Conservation (phyloP, 53 echinoderm and acorn worm genomes). For the Paracentrotus lividus region DNA sequence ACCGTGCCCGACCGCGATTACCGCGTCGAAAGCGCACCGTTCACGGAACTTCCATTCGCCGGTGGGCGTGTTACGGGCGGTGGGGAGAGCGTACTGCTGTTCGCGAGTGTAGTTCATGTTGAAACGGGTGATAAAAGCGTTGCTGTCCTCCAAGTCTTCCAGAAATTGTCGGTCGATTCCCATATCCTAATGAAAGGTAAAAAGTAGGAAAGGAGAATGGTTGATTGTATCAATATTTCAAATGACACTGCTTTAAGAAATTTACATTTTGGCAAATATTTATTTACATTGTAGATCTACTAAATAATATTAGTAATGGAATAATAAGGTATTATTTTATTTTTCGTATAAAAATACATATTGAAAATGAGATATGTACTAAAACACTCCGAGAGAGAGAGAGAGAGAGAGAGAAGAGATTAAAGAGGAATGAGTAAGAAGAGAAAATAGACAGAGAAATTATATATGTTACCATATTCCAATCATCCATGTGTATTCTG, state of each 20-base stretch:
- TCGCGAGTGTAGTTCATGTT: slow-evolving; percentile 96
- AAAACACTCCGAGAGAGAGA: not conserved
- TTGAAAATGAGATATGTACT: too few species aligned
- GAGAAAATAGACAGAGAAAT: not conserved
- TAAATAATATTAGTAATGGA: too few species aligned
- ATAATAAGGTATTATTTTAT: too few species aligned
- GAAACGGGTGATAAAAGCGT: slow-evolving; percentile 94
- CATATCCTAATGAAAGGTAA: too few species aligned
- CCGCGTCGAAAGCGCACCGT: slow-evolving; percentile 85
- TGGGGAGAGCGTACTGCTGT: slow-evolving; percentile 87
- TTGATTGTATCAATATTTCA: too few species aligned
- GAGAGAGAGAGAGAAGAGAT: not conserved
- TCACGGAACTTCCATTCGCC: slow-evolving; percentile 83
- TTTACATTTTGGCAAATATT: too few species aligned
- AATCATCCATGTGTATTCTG: slow-evolving; percentile 89
- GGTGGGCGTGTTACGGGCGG: slow-evolving; percentile 75
- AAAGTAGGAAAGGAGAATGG: too few species aligned
- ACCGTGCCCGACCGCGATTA: slow-evolving; percentile 92
- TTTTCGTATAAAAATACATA: too few species aligned
- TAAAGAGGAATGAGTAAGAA: too few species aligned
- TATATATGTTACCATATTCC: slow-evolving; percentile 81
- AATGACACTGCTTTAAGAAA: too few species aligned
- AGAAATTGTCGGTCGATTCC: slow-evolving; percentile 73
- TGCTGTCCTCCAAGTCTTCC: slow-evolving; percentile 83
- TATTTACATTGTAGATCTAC: too few species aligned